Base-by-base conservation (phyloP, 2,888 invertebrate species). In the Sesamia inferens region DNA sequence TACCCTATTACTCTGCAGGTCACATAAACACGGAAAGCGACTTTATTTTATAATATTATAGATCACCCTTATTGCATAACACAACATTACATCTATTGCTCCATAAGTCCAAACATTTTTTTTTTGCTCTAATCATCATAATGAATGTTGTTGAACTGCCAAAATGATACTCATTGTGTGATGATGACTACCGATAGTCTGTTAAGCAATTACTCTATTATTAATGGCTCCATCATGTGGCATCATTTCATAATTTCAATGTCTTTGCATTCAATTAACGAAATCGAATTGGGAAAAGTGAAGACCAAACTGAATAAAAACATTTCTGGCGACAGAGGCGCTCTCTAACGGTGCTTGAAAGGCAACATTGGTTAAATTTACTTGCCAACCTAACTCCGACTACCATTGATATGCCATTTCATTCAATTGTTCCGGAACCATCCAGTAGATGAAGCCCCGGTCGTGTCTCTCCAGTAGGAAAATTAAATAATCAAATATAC, bases 361-460 rank as follows among this genome's bases (percentile, higher is more conserved):
- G 31, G n/a, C 13, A 62, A 81, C 39, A 39, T n/a, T 24, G 31
- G 42, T 24, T 64, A 47, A 47, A 19, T 24, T 24, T 13, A 48
- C 13, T 51, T 7, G 3, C 31, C 31, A 3, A 54, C 51, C 10
- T n/a, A 48, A 14, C 19, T 61, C 11, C 13, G 5, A 10, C 5
- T 31, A 3, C 39, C 10, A 4, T 31, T 31, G 31, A 1, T 3
- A 31, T 31, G 19, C 48, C 19, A 8, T 54, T 54, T 47, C 7
- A 8, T 24, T 70, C 13, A 1, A 22, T 76, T 24, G 67, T 14
- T 19, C 11, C 24, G 19, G 11, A 58, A 58, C 19, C n/a, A 47
- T 75, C 55, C 75, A 63, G n/a, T 57, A 74, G 72, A 61, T 73
- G 64, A 22, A 47, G 55, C 55, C 48, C 42, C 13, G 5, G n/a